Base-by-base conservation (phyloP, 2,888 invertebrate genomes). In the Maniola hyperantus region DNA sequence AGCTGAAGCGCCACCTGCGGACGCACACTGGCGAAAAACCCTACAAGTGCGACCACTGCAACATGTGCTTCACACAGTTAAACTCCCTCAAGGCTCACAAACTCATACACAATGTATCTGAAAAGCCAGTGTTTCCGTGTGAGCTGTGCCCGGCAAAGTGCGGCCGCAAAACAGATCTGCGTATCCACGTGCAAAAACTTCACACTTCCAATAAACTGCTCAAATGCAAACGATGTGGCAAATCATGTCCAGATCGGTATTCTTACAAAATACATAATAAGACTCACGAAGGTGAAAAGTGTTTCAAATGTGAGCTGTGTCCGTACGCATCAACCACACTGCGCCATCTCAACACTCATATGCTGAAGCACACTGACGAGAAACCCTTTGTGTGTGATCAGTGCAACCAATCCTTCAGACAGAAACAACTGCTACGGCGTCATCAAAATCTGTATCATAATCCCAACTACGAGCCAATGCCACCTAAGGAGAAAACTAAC, bases 251-350 rank as follows among this genome's bases (percentile, higher is more conserved):
- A 0, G 99, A 99, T 89, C 94, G 96, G 67, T 97, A 97, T 84
- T 95, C 96, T 69, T 97, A 96, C 84, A 97, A 97, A 81, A 88
- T 95, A 68, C 93, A 93, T 73, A 91, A 89, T 64, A 93, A 93
- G 94, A 97, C 97, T 0, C 99, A 99, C 79, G 98, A 98, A 79
- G 99, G 98, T 7, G 99, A 99, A 87, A 99, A 98, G 83, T 99
- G 99, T 85, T 98, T 95, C 93, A 97, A 97, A 81, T 99, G 99
- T 84, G 97, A 97, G 73, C 87, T 98, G 8, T 99, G 99, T 82
- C 97, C 98, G 0, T 99, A 99, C 86, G 98, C 98, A 0, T 98
- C 98, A 1, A 97, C 97, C 69, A 98, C 98, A 0, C 95, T 97
- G 70, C 96, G 98, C 1, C 98, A 98, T 81, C 94, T 99, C 59